phyloP scores from a whole-genome alignment of 2,888 invertebrate species.

The Gymnosoma rotundatum region DNA sequence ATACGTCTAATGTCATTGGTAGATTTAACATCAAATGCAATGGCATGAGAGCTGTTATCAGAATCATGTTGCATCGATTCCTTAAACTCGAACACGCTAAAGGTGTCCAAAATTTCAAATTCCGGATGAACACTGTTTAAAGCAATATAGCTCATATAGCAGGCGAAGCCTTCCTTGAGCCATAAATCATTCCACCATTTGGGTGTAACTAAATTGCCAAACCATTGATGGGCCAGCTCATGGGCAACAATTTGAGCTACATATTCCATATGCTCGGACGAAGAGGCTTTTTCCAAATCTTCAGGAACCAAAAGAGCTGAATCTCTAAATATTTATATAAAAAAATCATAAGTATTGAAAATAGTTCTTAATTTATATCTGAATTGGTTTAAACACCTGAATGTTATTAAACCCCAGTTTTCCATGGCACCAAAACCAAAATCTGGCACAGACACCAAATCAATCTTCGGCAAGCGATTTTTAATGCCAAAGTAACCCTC shows the following conservation, averaged over 20 bases:
- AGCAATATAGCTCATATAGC: constrained; percentile 83
- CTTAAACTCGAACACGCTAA: constrained; percentile 83
- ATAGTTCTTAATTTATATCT: constrained; percentile 13
- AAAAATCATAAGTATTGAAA: neutral
- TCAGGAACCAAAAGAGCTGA: constrained; percentile 84
- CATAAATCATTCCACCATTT: constrained; percentile 90
- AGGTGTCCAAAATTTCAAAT: constrained; percentile 85
- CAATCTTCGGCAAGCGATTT: constrained; percentile 86
- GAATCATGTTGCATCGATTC: constrained; percentile 85
- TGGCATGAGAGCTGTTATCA: constrained; percentile 85
- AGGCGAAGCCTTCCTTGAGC: constrained; percentile 85
- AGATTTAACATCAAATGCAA: constrained; percentile 85
- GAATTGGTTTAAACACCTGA: constrained; percentile 76
- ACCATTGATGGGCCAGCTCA: constrained; percentile 92
- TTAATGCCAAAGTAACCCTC: constrained; percentile 86
- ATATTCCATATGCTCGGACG: constrained; percentile 85
- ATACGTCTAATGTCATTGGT: constrained; percentile 86
- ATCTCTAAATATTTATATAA: constrained; percentile 82
- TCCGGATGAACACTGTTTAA: constrained; percentile 83
- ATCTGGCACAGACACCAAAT: constrained; percentile 89
- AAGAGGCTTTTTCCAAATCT: constrained; percentile 80
- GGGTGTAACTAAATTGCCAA: constrained; percentile 89
- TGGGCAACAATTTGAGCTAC: constrained; percentile 88
- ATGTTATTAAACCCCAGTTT: constrained; percentile 86
- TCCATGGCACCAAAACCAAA: constrained; percentile 89